phyloP scores from a whole-genome alignment of 2,888 invertebrate species.

The Volucella bombylans region DNA sequence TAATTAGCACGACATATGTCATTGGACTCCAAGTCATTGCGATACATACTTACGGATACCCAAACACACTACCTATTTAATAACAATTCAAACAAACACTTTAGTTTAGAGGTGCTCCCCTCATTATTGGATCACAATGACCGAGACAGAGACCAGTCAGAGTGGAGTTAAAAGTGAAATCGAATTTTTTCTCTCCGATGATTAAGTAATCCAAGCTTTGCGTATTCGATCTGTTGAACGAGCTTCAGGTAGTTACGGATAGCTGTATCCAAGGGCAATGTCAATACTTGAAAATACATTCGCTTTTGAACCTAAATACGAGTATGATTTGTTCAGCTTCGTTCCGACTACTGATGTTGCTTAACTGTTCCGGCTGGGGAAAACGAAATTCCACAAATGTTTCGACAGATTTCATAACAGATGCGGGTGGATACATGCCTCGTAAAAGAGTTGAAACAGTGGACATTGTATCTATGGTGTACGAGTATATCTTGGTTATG shows the following conservation, averaged over 20 bases:
- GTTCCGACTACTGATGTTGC: not conserved
- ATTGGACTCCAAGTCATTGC: constrained; percentile 59
- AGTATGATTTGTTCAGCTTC: constrained; percentile 19
- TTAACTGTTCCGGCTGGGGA: not conserved
- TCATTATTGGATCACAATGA: constrained; percentile 1
- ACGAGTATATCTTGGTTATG: not conserved
- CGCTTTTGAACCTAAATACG: constrained; percentile 40
- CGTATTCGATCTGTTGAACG: constrained; percentile 29
- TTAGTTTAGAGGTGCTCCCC: not conserved
- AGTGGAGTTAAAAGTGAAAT: constrained; percentile 30
- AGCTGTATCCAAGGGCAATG: constrained; percentile 66
- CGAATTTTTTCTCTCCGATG: not conserved
- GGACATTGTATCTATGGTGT: constrained; percentile 1
- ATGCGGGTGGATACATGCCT: not conserved
- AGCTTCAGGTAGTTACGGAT: constrained; percentile 18
- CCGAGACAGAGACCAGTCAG: not conserved
- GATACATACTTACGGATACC: constrained; percentile 17
- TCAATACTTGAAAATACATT: constrained; percentile 52
- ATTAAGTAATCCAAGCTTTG: constrained; percentile 32
- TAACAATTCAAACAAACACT: not conserved
- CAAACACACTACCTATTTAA: not conserved
- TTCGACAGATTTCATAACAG: constrained; percentile 1
- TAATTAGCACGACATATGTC: constrained; percentile 66
- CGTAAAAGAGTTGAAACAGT: not conserved
- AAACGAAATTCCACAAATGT: constrained; percentile 11